A percentile compares a stretch with the other conserved stretches of the same genome.
phyloP scores from a whole-genome alignment of 1,140 invertebrate species.

The Piezodorus guildinii region DNA sequence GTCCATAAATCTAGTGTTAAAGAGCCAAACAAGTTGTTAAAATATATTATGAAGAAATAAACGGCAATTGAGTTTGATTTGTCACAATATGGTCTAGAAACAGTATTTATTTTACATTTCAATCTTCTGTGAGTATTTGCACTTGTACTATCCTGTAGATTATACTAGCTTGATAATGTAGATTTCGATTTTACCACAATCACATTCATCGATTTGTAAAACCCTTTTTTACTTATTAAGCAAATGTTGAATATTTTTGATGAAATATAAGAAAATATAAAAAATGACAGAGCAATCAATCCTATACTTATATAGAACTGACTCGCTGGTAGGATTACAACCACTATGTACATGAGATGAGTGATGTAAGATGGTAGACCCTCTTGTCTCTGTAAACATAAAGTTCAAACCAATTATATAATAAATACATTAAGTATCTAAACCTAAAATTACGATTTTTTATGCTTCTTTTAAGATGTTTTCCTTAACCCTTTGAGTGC shows the following conservation, averaged over 20 bases:
- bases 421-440: neutral
- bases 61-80: too few relatives aligned
- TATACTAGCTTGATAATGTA: too few relatives aligned
- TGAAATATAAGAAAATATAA: conserved; percentile 4
- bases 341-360: conserved; percentile 38
- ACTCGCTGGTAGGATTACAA: conserved; percentile 36
- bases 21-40: too few relatives aligned
- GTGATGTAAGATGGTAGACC: conserved; percentile 42
- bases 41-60: too few relatives aligned
- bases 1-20: too few relatives aligned
- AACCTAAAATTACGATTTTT: too few relatives aligned
- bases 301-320: conserved; percentile 23
- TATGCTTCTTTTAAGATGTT: too few relatives aligned
- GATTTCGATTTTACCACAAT: neutral
- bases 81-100: too few relatives aligned
- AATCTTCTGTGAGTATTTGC: too few relatives aligned
- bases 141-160: too few relatives aligned
- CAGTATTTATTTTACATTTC: too few relatives aligned
- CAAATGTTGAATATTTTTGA: neutral
- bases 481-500: too few relatives aligned
- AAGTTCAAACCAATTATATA: neutral
- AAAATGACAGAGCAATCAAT: neutral
- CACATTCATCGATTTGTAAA: neutral
- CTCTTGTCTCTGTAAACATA: conserved; percentile 42
- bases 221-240: neutral